Evolutionary conservation across 2,113 vertebrate species (phyloP), one percentile per base, ranked within the genome.

Genomic region (Echinops telfairi): DNA sequence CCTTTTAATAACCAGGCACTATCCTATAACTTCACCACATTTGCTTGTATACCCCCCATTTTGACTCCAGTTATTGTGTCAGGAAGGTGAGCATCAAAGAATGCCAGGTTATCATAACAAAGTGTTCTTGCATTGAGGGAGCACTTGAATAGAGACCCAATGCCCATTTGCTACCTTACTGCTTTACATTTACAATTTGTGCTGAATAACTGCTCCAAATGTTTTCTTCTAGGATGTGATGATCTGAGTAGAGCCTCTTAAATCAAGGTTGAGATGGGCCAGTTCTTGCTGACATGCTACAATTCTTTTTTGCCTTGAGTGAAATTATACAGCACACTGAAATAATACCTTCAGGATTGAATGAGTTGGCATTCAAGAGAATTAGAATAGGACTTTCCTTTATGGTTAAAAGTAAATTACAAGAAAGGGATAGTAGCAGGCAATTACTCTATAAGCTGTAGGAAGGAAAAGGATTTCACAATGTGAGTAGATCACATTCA

Each of bases 361-460:
- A 86, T 95, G 86, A 96, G 78, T 93, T 90, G 77, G 89, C 86
- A 95, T 95, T 90, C 70, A 81, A 92, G 60, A 95, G 80, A 95
- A 97, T 96, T 97, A 96, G 95, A 94, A 92, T 91, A 81, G 92
- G 47, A 33, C 79, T 96, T 93, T 89, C 64, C 31, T 95, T 94
- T 97, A 95, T 82, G 60, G 85, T 94, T 95, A 90, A 88, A 92
- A 96, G 94, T 94, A 96, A 97, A 95, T 97, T 96, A 93, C 66
- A 95, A 92, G 85, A 86, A 94, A 88, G 25, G 43, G 17, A 95
- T 93, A 86, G 79, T 97, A 92, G 53, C 92, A 95, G 79, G 83
- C 92, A 95, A 95, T 94, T 95, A 90, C 66, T 96, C 62, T 94
- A 20, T 94, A 93, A 92, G 86, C 86, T 88, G 40, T 60, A 70